Percentiles rank a stretch among this genome's conserved stretches.
Evolutionary conservation across 2,797 vertebrate genomes (phyloP).

Genomic region (Varecia variegata): DNA sequence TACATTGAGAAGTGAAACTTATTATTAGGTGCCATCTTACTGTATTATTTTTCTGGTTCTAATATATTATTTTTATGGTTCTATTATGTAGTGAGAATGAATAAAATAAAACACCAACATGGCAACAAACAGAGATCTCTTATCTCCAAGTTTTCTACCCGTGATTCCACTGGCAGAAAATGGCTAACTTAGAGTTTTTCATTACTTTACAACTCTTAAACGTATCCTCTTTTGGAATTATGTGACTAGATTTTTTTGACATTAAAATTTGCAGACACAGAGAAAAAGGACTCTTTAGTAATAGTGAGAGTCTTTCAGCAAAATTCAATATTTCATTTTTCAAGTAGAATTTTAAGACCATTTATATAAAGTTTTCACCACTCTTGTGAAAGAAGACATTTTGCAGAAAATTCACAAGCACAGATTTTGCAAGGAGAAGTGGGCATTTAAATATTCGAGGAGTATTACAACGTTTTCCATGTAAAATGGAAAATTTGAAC

Average conservation of each 20-base stretch:
- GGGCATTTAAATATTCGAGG: neutral
- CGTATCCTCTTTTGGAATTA: neutral
- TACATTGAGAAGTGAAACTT: neutral
- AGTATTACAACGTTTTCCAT: neutral
- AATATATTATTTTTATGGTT: neutral
- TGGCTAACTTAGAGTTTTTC: neutral
- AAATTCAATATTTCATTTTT: neutral
- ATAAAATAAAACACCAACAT: neutral
- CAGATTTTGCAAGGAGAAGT: neutral
- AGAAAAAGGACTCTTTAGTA: neutral
- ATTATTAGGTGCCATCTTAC: neutral
- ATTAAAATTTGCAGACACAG: neutral
- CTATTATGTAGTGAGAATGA: neutral
- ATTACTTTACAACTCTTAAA: no score
- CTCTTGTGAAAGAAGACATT: neutral
- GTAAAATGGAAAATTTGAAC: neutral
- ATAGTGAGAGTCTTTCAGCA: neutral
- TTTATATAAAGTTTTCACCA: neutral
- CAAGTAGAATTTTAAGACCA: neutral
- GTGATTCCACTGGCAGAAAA: neutral
- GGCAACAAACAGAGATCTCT: neutral
- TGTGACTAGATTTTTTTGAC: neutral
- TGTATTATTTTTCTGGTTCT: neutral
- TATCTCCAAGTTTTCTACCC: neutral
- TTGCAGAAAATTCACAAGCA: neutral